Conservation (phyloP, 2,797 vertebrate genomes). For the Alca torda region DNA sequence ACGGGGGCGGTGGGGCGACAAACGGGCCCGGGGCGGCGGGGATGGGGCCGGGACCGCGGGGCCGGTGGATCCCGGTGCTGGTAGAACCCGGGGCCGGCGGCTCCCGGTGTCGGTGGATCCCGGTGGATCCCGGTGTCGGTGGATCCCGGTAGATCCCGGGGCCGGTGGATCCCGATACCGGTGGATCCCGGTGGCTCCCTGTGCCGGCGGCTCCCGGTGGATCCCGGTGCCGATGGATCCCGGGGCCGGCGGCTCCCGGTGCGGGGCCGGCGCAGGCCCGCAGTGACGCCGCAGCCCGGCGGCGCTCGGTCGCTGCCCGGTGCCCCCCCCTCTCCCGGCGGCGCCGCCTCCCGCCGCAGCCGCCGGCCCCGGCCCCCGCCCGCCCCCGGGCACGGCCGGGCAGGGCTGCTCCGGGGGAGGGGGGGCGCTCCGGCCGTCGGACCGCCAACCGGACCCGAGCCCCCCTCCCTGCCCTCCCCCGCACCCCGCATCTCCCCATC, state of each 20-base stretch:
- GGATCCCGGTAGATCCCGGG: background rate
- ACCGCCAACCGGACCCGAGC: background rate
- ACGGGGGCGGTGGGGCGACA: background rate
- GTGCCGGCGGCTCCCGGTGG: background rate
- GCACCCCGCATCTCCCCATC: background rate
- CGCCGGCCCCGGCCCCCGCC: background rate
- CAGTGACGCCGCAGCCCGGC: conserved; percentile 6
- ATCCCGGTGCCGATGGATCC: background rate
- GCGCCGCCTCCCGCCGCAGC: background rate
- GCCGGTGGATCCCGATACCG: background rate
- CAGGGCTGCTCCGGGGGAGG: background rate
- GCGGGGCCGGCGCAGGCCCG: background rate
- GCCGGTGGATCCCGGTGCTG: background rate
- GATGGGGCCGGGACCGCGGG: background rate
- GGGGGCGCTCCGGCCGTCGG: background rate
- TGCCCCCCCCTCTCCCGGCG: too few relatives aligned
- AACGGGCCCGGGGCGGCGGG: background rate
- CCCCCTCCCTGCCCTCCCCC: background rate
- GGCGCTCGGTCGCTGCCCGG: background rate
- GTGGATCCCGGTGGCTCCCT: too few relatives aligned
- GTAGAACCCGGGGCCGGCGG: too few relatives aligned
- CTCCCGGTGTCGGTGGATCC: background rate
- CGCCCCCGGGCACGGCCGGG: background rate
- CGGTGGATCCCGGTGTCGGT: background rate
- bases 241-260: background rate